Evolutionary conservation across 1,140 invertebrate genomes (phyloP), one percentile per base, ranked within the genome.

Genomic region (Dreissena rostriformis): DNA sequence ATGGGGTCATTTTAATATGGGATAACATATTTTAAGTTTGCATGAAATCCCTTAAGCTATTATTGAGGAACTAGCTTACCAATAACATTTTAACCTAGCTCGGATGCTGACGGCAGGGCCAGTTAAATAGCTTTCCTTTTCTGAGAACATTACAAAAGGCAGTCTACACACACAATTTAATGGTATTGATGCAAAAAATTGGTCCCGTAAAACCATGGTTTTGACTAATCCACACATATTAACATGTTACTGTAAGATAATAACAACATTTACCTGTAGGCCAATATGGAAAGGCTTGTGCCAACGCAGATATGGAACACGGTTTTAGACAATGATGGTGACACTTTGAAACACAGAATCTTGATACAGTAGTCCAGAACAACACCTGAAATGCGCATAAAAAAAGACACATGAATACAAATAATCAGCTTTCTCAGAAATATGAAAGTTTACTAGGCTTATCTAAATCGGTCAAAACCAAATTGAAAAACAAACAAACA

Each of bases 341-440:
- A 89, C 10, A 90, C 67, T 53, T 29, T 49, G 14, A 87, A 66
- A 77, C 89, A 89, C 15, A 90, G 10, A 24, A 86, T 68, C 10
- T 88, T 90, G n/a, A 92, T 85, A n/a, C 90, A 77, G 80, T 89
- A 91, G 82, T 92, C 91, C 51, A 91, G 52, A 22, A 89, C 84
- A 4, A 91, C 86, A 82, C 90, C 91, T 90, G 82, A 0, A 82
- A 86, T 61, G 28, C 17, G 63, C 26, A 19, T 19, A 22, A 8
- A 71, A 19, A 39, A 28, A 7, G 22, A 15, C 2, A 22, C 29
- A 67, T 15, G 24, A 0, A 15, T 67, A 15, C 8, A 24, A 67
- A 14, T 28, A 67, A 67, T 11, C 17, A n/a, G 29, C 65, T 28
- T 67, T 5, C 29, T 24, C 0, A 28, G 1, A 14, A 67, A 22